These are phyloP conservation scores for Altica lythri DNA, from an alignment of 2,888 invertebrate genomes.

Conservation along the genomic window DNA sequence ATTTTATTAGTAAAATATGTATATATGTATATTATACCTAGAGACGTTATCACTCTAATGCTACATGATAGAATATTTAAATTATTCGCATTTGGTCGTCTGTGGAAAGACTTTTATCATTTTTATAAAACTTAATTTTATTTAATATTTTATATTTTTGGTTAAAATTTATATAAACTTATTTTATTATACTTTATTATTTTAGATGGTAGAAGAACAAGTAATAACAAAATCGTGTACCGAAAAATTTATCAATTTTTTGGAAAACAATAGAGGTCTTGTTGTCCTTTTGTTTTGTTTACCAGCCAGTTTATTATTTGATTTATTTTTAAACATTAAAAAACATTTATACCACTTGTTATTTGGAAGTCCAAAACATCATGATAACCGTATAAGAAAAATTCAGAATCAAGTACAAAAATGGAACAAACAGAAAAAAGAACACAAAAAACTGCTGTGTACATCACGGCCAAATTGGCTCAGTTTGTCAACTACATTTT, in stretches of 20 bases:
- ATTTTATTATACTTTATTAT: too few relatives aligned
- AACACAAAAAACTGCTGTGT: slow-evolving; percentile 63
- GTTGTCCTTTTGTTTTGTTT: slow-evolving; percentile 69
- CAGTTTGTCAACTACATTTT: slow-evolving; percentile 70
- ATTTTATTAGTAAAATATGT: too few relatives aligned
- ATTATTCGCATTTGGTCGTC: too few relatives aligned
- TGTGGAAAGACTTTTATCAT: too few relatives aligned
- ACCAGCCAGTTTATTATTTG: slow-evolving; percentile 69
- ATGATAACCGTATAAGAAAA: slow-evolving; percentile 57
- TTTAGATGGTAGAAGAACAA: slow-evolving; percentile 29
- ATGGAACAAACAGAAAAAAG: slow-evolving; percentile 60
- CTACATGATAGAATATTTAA: too few relatives aligned
- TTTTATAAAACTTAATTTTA: too few relatives aligned
- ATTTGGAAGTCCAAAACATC: slow-evolving; percentile 55
- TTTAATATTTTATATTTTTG: too few relatives aligned
- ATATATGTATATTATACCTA: too few relatives aligned
- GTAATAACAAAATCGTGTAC: slow-evolving; percentile 38
- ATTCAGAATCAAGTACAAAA: slow-evolving; percentile 61
- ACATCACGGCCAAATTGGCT: slow-evolving; percentile 73
- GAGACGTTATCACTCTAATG: too few relatives aligned
- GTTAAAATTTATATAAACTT: too few relatives aligned
- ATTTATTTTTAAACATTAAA: slow-evolving; percentile 56
- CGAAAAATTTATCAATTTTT: slow-evolving; percentile 56
- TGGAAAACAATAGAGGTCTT: slow-evolving; percentile 67
- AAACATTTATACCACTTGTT: slow-evolving; percentile 54